These are phyloP conservation scores for Spondyliosoma cantharus DNA, from an alignment of 2,797 vertebrate genomes.

Conservation along the genomic window DNA sequence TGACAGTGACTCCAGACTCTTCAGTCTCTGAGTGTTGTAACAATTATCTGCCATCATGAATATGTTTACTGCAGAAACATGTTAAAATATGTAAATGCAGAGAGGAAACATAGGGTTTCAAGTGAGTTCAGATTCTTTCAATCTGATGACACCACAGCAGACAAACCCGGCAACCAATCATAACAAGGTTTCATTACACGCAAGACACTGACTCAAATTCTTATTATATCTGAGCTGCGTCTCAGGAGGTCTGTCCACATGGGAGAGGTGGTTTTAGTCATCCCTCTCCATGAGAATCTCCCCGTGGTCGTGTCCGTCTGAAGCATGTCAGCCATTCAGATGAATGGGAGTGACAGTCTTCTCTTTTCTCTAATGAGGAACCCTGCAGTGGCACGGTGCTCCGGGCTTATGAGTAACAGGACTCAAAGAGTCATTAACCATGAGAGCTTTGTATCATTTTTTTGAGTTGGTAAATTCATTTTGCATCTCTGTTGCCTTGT, in stretches of 20 bases:
- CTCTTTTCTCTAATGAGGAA: constrained; percentile 69
- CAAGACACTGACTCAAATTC: constrained; percentile 16
- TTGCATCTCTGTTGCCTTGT: constrained; percentile 10
- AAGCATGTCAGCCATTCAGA: constrained; percentile 60
- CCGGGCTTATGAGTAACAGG: constrained; percentile 47
- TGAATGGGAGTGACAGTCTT: constrained; percentile 63
- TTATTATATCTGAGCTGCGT: constrained; percentile 30
- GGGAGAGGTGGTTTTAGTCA: constrained; percentile 43
- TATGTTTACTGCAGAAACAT: neutral
- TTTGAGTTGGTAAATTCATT: neutral
- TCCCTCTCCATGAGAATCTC: constrained; percentile 43
- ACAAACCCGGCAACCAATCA: neutral
- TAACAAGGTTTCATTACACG: neutral
- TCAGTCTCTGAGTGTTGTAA: neutral
- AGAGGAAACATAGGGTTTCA: neutral
- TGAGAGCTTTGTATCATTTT: constrained; percentile 4
- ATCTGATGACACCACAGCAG: neutral
- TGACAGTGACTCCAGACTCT: neutral
- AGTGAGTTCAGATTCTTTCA: neutral
- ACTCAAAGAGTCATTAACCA: constrained; percentile 28
- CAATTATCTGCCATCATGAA: neutral
- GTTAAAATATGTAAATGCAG: neutral
- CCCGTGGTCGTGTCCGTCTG: constrained; percentile 53
- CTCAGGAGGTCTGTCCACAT: constrained; percentile 34
- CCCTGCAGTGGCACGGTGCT: constrained; percentile 52